Base-by-base conservation (phyloP, 2,797 vertebrate species). In the Lophius americanus region DNA sequence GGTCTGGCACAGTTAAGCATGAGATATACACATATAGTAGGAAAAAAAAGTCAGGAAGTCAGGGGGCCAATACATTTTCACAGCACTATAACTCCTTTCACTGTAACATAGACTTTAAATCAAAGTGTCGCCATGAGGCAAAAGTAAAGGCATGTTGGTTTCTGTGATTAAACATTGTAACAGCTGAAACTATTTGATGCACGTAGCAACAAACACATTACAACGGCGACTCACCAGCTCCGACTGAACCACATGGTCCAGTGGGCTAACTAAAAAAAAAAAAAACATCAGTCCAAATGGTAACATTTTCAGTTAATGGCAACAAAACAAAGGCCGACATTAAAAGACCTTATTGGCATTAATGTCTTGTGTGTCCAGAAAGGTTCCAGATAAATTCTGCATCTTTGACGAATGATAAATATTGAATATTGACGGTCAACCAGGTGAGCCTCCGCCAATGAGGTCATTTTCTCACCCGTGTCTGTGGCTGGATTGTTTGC, bases 101-200 rank as follows among this genome's bases (percentile, higher is more conserved):
- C 58, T 32, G 23, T 39, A 53, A 68, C 47, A 62, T 0, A 23
- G 35, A 56, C 32, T 33, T 35, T 0, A 73, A 49, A 52, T 32
- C 13, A 23, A 41, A 68, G 46, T 11, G n/a, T 43, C 1, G 54
- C 13, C 48, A 68, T 43, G 42, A 56, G 32, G 6, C 12, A 14
- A 60, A 63, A 43, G 33, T 23, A 48, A 68, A 79, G 60, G 62
- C 52, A 61, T 42, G 0, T 23, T 2, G 14, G 37, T 68, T 68
- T 71, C 51, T 6, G 11, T 35, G 48, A 59, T 11, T 12, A 39
- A 69, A 64, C 3, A 53, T 12, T 14, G 41, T 11, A 12, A 56
- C 32, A 42, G 23, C 52, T 43, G 8, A 52, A 50, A 53, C 35
- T 49, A 49, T 13, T 46, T 63, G 38, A 58, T 43, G 44, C 43